Evolutionary conservation across 2,888 invertebrate genomes (phyloP).

Genomic region (Pheosia tremula): DNA sequence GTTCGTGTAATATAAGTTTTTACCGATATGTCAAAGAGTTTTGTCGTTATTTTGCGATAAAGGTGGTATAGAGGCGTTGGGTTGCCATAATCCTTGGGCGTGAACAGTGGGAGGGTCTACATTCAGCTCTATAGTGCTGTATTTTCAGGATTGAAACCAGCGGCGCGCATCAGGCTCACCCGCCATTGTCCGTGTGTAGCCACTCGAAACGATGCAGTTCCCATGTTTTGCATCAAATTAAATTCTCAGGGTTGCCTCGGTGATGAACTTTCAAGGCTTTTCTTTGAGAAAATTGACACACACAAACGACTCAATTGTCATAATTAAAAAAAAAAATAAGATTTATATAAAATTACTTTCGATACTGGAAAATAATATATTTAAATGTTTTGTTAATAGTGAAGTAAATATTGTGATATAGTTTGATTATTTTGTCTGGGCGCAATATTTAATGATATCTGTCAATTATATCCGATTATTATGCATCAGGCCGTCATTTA

Average conservation of each 20-base stretch:
- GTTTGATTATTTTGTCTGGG: background rate
- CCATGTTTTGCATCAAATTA: slow-evolving; percentile 72
- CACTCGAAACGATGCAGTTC: slow-evolving; percentile 73
- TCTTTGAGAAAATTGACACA: slow-evolving; percentile 7
- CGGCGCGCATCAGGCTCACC: slow-evolving; percentile 75
- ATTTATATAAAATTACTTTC: background rate
- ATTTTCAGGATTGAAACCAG: slow-evolving; percentile 59
- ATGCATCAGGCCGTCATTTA: background rate
- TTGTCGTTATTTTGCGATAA: background rate
- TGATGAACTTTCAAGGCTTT: slow-evolving; percentile 31
- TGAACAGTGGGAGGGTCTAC: slow-evolving; percentile 37
- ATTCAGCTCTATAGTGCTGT: slow-evolving; percentile 33
- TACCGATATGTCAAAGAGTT: too few species aligned
- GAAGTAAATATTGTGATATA: background rate
- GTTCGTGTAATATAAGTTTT: background rate
- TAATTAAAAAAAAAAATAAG: too few species aligned
- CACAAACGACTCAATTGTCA: too few species aligned
- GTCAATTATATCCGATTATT: background rate
- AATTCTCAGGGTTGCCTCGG: slow-evolving; percentile 40
- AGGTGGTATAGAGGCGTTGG: slow-evolving; percentile 15
- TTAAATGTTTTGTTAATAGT: too few species aligned
- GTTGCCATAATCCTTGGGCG: slow-evolving; percentile 39
- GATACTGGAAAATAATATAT: background rate
- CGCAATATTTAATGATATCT: background rate
- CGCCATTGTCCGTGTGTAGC: slow-evolving; percentile 77